Base-by-base conservation (phyloP, 2,797 vertebrate species). In the Anguilla pacifica region DNA sequence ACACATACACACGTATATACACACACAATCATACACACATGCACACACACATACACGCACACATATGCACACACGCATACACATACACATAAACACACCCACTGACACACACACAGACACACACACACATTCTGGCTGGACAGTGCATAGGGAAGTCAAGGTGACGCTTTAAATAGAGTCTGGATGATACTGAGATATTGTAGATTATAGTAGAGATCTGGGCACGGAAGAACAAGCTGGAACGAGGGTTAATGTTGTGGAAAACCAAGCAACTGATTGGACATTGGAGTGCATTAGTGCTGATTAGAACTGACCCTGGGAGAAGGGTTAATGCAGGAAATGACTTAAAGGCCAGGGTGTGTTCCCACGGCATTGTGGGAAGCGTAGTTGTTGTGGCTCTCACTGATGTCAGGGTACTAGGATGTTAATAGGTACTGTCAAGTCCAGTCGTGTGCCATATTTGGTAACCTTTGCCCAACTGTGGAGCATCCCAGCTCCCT, bases 31-130 rank as follows among this genome's bases (percentile, higher is more conserved):
- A 86, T 59, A 88, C 72, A 87, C 86, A 87, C 35, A 82, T 83
- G 72, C 64, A 90, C 88, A 90, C 89, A 89, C 84, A 72, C 55
- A 88, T 86, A 89, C 88, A 67, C 59, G 72, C 1, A 83, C 39
- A 90, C 77, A 67, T 77, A 85, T 35, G 59, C 46, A 88, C 70
- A 19, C 59, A 90, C 90, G 89, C 72, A 83, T 70, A 82, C 70
- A 83, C 59, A 89, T 55, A 88, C 85, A 72, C 55, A 88, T 86
- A 89, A 2, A 9, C 84, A 46, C 55, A 3, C 59, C 19, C 4
- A 86, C 84, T 0, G 25, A 31, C 88, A 67, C 59, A 83, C 3
- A 83, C 39, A 90, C 77, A 67, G 74, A 85, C 59, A 55, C 11
- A n/a, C 39, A 70, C 57, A 28, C 61, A 83, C 83, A 83, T 10